Evolutionary conservation across 2,797 vertebrate species (phyloP).

Genomic region (Cyclura pinguis): DNA sequence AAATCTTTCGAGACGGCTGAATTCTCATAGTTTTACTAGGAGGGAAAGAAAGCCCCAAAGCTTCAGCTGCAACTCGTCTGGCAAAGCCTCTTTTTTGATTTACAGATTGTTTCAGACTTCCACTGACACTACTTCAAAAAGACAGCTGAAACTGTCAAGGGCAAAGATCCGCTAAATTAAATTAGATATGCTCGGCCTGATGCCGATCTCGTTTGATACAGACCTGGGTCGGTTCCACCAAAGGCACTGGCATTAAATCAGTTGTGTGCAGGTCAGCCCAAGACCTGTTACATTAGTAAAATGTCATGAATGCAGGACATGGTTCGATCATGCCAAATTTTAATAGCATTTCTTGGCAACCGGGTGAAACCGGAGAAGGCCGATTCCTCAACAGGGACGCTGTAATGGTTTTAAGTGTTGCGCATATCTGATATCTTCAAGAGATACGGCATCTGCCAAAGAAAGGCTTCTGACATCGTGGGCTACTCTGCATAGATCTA

Average conservation of each 20-base stretch:
- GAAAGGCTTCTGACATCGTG: constrained; percentile 46
- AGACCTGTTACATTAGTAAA: background rate
- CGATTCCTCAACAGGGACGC: constrained; percentile 43
- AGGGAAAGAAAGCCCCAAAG: background rate
- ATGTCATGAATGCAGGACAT: background rate
- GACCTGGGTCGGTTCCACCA: background rate
- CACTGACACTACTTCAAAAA: background rate
- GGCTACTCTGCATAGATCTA: constrained; percentile 52
- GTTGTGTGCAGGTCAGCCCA: background rate
- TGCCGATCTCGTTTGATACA: constrained; percentile 12
- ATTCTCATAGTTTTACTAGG: background rate
- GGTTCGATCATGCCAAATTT: constrained; percentile 46
- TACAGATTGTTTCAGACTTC: background rate
- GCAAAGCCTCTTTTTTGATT: constrained; percentile 15
- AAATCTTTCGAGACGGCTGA: background rate
- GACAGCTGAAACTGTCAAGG: background rate
- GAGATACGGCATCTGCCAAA: constrained; percentile 55
- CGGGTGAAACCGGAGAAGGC: constrained; percentile 64
- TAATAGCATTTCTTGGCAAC: constrained; percentile 69
- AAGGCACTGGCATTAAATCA: constrained; percentile 46
- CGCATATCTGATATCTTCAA: constrained; percentile 60
- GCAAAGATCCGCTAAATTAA: background rate
- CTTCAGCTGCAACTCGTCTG: background rate
- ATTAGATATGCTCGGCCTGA: constrained; percentile 13
- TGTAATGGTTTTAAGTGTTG: constrained; percentile 56